Conservation (phyloP, 2,888 invertebrate genomes). For the Quadriops clusia region DNA sequence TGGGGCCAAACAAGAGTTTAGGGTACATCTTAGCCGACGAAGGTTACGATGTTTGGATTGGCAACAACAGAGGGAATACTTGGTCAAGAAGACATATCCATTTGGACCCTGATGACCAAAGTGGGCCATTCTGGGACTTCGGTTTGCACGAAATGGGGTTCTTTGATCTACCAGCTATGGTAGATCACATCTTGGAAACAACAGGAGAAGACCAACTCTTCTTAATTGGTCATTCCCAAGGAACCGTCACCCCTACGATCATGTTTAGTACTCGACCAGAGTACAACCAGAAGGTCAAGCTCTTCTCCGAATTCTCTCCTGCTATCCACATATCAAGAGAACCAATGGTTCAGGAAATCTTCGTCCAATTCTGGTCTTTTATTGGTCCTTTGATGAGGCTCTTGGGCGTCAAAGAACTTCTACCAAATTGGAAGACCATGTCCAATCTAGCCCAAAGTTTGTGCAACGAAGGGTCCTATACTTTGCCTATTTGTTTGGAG, state of each 20-base stretch:
- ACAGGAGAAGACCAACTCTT: slow-evolving; percentile 47
- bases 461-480: too few relatives aligned
- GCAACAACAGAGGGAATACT: slow-evolving; percentile 46
- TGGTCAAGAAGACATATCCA: slow-evolving; percentile 41
- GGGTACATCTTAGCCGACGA: slow-evolving; percentile 34
- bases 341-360: too few relatives aligned
- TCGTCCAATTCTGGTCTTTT: too few relatives aligned
- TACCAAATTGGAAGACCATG: too few relatives aligned
- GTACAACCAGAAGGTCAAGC: slow-evolving; percentile 46
- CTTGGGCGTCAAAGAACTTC: too few relatives aligned
- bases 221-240: slow-evolving; percentile 60
- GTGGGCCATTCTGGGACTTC: slow-evolving; percentile 32
- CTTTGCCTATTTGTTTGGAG: too few relatives aligned
- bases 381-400: too few relatives aligned
- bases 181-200: slow-evolving; percentile 49
- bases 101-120: slow-evolving; percentile 24
- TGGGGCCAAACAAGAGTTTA: slow-evolving; percentile 47
- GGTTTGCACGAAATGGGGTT: slow-evolving; percentile 70
- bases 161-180: slow-evolving; percentile 63
- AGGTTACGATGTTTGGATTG: slow-evolving; percentile 47
- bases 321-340: slow-evolving; percentile 44
- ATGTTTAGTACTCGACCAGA: slow-evolving; percentile 45
- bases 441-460: too few relatives aligned
- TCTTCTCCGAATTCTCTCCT: slow-evolving; percentile 50
- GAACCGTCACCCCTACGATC: slow-evolving; percentile 51